Evolutionary conservation across 2,888 invertebrate genomes (phyloP).

Genomic region (Acleris laterana): DNA sequence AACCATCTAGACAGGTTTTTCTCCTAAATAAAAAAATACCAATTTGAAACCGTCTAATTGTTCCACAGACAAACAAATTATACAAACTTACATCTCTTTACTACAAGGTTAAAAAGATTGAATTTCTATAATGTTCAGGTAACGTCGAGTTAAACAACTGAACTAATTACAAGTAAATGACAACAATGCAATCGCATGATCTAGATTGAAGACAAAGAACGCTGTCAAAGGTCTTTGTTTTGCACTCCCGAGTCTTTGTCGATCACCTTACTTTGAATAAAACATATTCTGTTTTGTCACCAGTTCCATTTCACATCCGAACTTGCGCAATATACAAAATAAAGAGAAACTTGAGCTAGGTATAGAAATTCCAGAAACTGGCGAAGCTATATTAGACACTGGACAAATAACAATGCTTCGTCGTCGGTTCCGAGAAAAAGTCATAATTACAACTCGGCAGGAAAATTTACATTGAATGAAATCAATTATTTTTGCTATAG

Average conservation of each 20-base stretch:
- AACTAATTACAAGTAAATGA: neutral
- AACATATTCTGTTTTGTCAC: slow-evolving; percentile 4
- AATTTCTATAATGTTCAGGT: too few species aligned
- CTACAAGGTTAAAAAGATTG: too few species aligned
- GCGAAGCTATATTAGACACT: slow-evolving; percentile 21
- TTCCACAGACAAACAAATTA: too few species aligned
- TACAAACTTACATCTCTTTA: too few species aligned
- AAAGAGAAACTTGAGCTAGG: slow-evolving; percentile 4
- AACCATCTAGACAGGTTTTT: too few species aligned
- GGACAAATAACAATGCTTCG: slow-evolving; percentile 20
- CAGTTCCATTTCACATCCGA: slow-evolving; percentile 8
- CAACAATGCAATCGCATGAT: slow-evolving; percentile 1
- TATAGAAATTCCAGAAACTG: slow-evolving; percentile 1
- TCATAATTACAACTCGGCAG: slow-evolving; percentile 3
- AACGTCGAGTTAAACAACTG: neutral
- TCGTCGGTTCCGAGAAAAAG: slow-evolving; percentile 18
- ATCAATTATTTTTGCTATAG: neutral
- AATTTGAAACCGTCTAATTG: too few species aligned
- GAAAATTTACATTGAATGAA: slow-evolving; percentile 33
- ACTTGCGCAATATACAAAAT: slow-evolving; percentile 9
- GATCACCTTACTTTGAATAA: slow-evolving; percentile 1
- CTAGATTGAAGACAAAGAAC: slow-evolving; percentile 15
- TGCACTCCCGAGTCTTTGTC: neutral
- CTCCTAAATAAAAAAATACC: too few species aligned
- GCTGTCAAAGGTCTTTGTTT: slow-evolving; percentile 22